A percentile compares a stretch with the other conserved stretches of the same genome.
Conservation (phyloP, 2,113 vertebrate genomes). For the Atractosteus spatula region DNA sequence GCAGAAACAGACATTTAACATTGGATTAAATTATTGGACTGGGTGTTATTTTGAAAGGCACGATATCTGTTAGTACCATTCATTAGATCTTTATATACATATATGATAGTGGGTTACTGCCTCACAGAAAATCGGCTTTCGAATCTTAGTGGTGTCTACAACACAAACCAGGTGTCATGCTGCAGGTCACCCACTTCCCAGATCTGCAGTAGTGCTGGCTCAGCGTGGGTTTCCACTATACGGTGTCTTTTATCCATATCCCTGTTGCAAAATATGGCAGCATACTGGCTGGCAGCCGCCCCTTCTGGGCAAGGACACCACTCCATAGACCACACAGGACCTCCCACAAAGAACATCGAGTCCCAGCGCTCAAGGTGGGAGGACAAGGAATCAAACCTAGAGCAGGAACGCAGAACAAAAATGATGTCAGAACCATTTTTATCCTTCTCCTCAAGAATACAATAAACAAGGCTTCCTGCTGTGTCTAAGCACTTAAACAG, state of each 20-base stretch:
- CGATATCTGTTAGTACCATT: too few species aligned
- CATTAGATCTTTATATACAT: too few species aligned
- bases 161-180: constrained; percentile 70
- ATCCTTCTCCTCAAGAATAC: too few species aligned
- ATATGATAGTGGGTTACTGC: too few species aligned
- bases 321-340: constrained; percentile 89
- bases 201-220: constrained; percentile 80
- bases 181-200: constrained; percentile 81
- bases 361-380: constrained; percentile 79
- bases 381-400: constrained; percentile 75
- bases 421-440: neutral
- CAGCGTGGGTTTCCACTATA: constrained; percentile 52
- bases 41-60: too few species aligned
- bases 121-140: too few species aligned
- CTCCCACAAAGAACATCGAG: constrained; percentile 77
- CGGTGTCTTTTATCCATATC: constrained; percentile 80
- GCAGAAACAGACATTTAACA: neutral
- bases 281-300: constrained; percentile 65
- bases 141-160: neutral
- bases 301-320: constrained; percentile 88
- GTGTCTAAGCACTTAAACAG: neutral
- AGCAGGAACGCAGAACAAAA: neutral
- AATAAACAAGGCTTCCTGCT: too few species aligned
- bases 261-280: constrained; percentile 79
- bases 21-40: too few species aligned